Evolutionary conservation across 2,113 vertebrate genomes (phyloP).

Genomic region (Stegastes partitus): DNA sequence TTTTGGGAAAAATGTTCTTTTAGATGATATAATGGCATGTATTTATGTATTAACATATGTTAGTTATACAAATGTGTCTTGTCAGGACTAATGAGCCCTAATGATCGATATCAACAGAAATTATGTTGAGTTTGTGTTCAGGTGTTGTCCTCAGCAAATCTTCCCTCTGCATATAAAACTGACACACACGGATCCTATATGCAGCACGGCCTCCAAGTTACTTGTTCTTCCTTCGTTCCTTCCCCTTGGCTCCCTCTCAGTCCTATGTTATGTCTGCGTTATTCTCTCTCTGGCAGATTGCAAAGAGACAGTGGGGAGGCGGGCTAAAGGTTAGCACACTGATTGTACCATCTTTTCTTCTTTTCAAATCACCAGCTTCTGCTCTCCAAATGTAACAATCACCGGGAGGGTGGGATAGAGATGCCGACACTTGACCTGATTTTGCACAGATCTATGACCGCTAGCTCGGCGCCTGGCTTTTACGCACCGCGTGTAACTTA

Average conservation of each 20-base stretch:
- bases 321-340: conserved; percentile 50
- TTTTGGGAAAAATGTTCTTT: not conserved
- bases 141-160: not conserved
- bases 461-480: conserved; percentile 91
- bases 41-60: not conserved
- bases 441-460: conserved; percentile 96
- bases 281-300: conserved; percentile 57
- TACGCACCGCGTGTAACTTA: conserved; percentile 91
- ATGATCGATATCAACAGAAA: not conserved
- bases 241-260: conserved; percentile 31
- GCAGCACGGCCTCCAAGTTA: conserved; percentile 16
- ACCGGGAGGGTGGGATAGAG: conserved; percentile 69
- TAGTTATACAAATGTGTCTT: not conserved
- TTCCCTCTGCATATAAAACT: not conserved
- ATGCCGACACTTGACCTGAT: conserved; percentile 91
- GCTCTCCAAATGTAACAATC: conserved; percentile 76
- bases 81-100: not conserved
- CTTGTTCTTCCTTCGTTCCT: conserved; percentile 18
- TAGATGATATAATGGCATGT: not conserved
- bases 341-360: conserved; percentile 75
- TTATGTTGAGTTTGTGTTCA: not conserved
- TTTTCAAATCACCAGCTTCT: conserved; percentile 72
- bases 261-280: conserved; percentile 42
- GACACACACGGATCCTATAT: conserved; percentile 25
- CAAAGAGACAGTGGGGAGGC: conserved; percentile 42